phyloP scores from a whole-genome alignment of 35 echinoderm and acorn worm species.

The Hemicentrotus pulcherrimus region DNA sequence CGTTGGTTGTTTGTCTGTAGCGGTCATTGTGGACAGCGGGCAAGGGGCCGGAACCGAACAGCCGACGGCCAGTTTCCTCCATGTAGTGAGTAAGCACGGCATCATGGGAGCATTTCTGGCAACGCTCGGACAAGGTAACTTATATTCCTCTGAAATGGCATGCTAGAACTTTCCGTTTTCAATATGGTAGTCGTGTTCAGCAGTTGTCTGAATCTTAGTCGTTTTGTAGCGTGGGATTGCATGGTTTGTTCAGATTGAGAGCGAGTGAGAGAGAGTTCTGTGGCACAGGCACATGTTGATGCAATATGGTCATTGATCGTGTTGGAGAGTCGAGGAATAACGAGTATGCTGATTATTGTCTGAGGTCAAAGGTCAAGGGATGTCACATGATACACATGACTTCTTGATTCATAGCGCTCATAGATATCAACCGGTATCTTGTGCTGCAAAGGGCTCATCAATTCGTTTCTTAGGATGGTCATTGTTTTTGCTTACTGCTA shows the following conservation, averaged over 20 bases:
- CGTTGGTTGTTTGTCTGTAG: neutral
- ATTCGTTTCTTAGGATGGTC: neutral
- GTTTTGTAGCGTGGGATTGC: neutral
- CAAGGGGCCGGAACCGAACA: neutral
- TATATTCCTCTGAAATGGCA: neutral
- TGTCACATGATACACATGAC: neutral
- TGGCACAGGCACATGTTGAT: no score
- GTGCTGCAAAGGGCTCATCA: neutral
- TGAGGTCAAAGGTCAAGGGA: neutral
- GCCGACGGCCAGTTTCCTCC: slow-evolving; percentile 51
- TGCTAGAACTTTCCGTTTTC: neutral
- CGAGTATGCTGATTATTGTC: neutral
- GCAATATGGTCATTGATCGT: no score
- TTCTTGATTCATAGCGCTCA: neutral
- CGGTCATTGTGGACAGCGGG: slow-evolving; percentile 27
- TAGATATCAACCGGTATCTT: neutral
- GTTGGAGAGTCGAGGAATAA: no score
- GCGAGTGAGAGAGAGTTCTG: neutral
- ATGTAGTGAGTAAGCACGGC: slow-evolving; percentile 51
- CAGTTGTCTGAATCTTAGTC: neutral
- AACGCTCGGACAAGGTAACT: slow-evolving; percentile 43
- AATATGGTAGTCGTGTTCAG: neutral
- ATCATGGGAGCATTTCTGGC: slow-evolving; percentile 50
- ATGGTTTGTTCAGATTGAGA: neutral
- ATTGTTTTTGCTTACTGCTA: neutral